Percentiles rank a stretch among this genome's conserved stretches.
These are phyloP conservation scores for Amblyraja radiata DNA, from an alignment of 2,797 vertebrate species.

Conservation along the genomic window DNA sequence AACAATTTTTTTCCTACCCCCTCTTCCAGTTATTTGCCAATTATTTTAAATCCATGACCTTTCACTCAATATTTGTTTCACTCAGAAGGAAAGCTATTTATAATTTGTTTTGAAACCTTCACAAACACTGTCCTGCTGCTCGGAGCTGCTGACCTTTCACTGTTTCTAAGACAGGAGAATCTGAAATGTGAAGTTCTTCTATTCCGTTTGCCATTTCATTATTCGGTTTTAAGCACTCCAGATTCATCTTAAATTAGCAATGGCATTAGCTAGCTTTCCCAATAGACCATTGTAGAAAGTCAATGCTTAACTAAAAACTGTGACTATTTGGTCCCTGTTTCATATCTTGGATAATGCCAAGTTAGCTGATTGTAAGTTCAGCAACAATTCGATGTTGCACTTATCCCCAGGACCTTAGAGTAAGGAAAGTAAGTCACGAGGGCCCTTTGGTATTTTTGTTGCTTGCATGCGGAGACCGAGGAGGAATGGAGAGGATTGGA, in stretches of 20 bases:
- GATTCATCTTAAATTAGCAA: not conserved
- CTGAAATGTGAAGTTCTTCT: not conserved
- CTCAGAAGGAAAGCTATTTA: not conserved
- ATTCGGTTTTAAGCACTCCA: not conserved
- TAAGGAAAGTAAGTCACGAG: not conserved
- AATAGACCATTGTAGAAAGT: not conserved
- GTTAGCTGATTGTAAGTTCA: not conserved
- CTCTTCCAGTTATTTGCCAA: not conserved
- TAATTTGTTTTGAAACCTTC: not conserved
- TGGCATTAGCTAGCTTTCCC: not conserved
- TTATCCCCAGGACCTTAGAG: not conserved
- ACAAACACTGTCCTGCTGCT: not conserved
- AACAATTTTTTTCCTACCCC: not conserved
- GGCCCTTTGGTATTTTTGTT: not conserved
- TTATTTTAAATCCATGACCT: not conserved
- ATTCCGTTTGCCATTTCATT: not conserved
- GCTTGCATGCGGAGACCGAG: not conserved
- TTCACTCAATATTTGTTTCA: not conserved
- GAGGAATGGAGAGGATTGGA: not conserved
- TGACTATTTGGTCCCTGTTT: not conserved
- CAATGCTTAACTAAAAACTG: not conserved
- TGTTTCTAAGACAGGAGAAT: not conserved
- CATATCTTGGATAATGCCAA: not conserved
- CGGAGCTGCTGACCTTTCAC: not conserved
- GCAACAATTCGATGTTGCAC: not conserved